Evolutionary conservation across 1,140 invertebrate genomes (phyloP), one percentile per base, ranked within the genome.

Genomic region (Aleiodes sp.): DNA sequence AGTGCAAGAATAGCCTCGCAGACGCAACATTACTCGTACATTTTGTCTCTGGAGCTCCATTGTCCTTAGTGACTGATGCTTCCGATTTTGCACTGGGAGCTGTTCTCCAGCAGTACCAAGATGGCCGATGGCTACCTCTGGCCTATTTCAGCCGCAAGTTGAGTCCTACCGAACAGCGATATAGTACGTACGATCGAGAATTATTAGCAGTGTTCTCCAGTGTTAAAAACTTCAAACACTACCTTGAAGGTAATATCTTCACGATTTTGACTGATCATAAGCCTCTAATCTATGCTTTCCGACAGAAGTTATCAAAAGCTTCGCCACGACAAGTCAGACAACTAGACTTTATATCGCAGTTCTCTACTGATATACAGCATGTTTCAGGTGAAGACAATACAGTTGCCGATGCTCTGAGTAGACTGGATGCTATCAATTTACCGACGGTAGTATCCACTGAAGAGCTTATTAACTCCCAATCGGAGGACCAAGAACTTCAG

Each of bases 1-100:
- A 56, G n/a, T 52, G 29, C 24, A 78, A 77, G 68, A n/a, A 43
- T 10, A 33, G 21, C 9, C 24, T 71, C 1, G 24, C 65, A n/a
- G n/a, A 14, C 31, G 63, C 19, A 35, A 62, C n/a, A 31, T 62
- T 2, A 9, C 61, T 9, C 46, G 69, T 2, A 31, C 33, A 3
- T 66, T 35, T 68, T 70, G n/a, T n/a, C 65, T 4, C 2, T 21
- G 6, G 19, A 7, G 24, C 28, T 33, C 31, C 31, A 33, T 4
- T 33, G 4, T 4, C 31, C 4, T 33, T 33, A 33, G 9, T 4
- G 6, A 41, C 39, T 41, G 14, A 16, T 16, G 52, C 26, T 26
- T 57, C 52, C 2, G 21, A 26, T 10, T 9, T 10, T 10, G 52
- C 52, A 29, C 24, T 57, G 2, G 52, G 52, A 9, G 52, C 52